These are phyloP conservation scores for Nibea coibor DNA, from an alignment of 2,113 vertebrate genomes.

Conservation along the genomic window DNA sequence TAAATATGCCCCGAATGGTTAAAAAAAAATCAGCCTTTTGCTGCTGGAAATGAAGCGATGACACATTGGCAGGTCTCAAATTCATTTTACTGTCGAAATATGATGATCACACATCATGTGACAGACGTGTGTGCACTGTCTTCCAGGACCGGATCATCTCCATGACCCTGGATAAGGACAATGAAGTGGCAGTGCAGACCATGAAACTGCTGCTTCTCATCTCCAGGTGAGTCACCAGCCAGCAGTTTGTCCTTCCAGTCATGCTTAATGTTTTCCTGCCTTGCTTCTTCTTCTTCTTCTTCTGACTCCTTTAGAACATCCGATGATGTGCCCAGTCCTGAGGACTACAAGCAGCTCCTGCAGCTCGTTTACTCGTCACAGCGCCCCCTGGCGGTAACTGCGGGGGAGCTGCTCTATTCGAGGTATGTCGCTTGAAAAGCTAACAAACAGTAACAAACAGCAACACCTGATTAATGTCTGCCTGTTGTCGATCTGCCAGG, in stretches of 20 bases:
- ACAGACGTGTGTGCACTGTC: slow-evolving; percentile 5
- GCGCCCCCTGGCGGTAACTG: slow-evolving; percentile 88
- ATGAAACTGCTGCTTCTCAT: slow-evolving; percentile 91
- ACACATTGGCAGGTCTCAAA: no score
- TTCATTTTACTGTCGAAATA: no score
- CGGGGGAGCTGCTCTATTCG: slow-evolving; percentile 90
- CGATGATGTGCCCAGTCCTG: slow-evolving; percentile 82
- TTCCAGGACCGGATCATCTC: slow-evolving; percentile 91
- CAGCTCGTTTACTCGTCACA: slow-evolving; percentile 90
- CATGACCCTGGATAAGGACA: slow-evolving; percentile 94
- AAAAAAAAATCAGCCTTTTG: no score
- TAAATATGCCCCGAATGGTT: no score
- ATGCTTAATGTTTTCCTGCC: neutral
- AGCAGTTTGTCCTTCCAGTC: neutral
- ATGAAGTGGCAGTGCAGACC: slow-evolving; percentile 91
- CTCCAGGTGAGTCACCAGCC: slow-evolving; percentile 86
- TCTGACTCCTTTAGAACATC: slow-evolving; percentile 82
- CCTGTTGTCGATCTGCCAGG: slow-evolving; percentile 73
- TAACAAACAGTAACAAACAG: neutral
- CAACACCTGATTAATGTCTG: neutral
- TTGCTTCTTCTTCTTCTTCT: neutral
- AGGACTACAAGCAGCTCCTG: slow-evolving; percentile 87
- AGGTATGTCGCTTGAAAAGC: slow-evolving; percentile 73
- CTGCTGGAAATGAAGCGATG: no score
- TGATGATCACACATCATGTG: neutral